phyloP scores from a whole-genome alignment of 2,113 vertebrate species.

The Craseonycteris thonglongyai region DNA sequence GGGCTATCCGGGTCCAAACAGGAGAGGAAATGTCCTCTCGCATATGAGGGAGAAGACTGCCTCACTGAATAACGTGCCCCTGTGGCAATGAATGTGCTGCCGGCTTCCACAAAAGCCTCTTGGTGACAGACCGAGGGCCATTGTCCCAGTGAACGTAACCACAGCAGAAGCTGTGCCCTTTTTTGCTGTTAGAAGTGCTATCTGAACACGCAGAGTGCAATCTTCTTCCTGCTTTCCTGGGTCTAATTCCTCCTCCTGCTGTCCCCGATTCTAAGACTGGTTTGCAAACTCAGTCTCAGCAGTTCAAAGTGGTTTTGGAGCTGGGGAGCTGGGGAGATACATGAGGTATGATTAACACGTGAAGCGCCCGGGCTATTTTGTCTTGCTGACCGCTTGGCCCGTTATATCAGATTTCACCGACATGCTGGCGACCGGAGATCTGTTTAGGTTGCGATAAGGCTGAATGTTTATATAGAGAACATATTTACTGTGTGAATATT shows the following conservation, averaged over 20 bases:
- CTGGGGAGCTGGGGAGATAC: rapidly evolving
- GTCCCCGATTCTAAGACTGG: rapidly evolving
- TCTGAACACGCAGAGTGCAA: rapidly evolving
- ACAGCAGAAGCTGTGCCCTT: not conserved
- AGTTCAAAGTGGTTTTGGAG: rapidly evolving
- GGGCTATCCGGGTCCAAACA: not conserved
- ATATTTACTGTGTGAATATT: no score
- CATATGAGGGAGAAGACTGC: not conserved
- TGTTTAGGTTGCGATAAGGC: no score
- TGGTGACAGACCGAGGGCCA: not conserved
- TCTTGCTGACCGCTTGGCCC: no score
- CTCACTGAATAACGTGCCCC: not conserved
- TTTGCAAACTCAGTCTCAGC: rapidly evolving
- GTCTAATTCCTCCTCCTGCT: not conserved
- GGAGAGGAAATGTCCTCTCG: not conserved
- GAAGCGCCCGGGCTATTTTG: no score
- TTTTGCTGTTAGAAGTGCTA: not conserved
- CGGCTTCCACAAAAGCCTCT: not conserved
- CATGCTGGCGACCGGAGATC: no score
- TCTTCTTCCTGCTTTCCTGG: not conserved
- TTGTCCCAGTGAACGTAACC: not conserved
- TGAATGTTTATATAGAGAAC: no score
- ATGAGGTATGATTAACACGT: not conserved
- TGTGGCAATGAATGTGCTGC: not conserved
- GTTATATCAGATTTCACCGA: no score